Conservation (phyloP, 2,113 vertebrate species). For the Istiophorus platypterus region DNA sequence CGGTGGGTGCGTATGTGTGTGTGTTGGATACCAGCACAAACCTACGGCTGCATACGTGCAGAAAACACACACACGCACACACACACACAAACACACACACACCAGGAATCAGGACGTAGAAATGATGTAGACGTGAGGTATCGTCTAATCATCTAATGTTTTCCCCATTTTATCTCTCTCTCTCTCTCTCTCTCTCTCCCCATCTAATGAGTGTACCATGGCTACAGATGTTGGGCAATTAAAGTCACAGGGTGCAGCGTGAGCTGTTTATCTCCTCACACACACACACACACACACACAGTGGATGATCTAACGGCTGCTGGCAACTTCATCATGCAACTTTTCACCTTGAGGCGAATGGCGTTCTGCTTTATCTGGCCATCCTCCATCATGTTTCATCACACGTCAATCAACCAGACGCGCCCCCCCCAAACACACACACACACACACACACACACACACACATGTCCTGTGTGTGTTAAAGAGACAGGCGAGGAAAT, state of each 20-base stretch:
- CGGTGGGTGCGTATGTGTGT: neutral
- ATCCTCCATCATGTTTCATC: neutral
- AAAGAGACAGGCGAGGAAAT: neutral
- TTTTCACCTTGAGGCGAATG: slow-evolving; percentile 9
- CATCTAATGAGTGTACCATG: slow-evolving; percentile 13
- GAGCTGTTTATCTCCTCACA: slow-evolving; percentile 20
- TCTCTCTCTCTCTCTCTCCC: neutral
- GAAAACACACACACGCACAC: slow-evolving; percentile 1
- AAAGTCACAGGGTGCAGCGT: slow-evolving; percentile 2
- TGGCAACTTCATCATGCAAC: slow-evolving; percentile 42
- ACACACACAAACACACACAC: neutral
- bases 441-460: neutral
- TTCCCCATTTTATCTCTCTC: neutral
- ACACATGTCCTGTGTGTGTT: neutral
- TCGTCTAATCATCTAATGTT: no score
- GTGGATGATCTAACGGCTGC: slow-evolving; percentile 19
- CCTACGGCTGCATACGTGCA: neutral
- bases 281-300: slow-evolving; percentile 16
- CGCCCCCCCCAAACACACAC: neutral
- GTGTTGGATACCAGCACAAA: neutral
- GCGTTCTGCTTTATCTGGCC: slow-evolving; percentile 3
- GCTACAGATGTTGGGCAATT: slow-evolving; percentile 37
- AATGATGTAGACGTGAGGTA: neutral
- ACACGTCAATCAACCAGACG: slow-evolving; percentile 8
- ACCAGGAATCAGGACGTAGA: neutral